Percentiles rank a stretch among this genome's conserved stretches.
Evolutionary conservation across 1,140 invertebrate genomes (phyloP).

Genomic region (Sesamia nonagrioides): DNA sequence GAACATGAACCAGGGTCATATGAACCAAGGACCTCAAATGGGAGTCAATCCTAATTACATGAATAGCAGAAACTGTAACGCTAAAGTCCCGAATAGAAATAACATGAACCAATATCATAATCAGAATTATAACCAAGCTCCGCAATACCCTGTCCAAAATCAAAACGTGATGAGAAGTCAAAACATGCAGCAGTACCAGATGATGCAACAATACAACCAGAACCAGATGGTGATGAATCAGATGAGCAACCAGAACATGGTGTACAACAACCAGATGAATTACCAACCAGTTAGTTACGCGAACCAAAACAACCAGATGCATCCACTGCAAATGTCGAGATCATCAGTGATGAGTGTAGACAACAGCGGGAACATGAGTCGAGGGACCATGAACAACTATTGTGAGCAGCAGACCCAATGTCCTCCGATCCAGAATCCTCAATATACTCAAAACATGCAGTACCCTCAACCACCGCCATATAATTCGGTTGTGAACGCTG

Average conservation of each 20-base stretch:
- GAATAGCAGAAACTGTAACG: constrained; percentile 73
- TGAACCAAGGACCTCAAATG: constrained; percentile 66
- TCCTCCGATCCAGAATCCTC: constrained; percentile 62
- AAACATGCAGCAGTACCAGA: constrained; percentile 78
- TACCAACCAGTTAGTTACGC: constrained; percentile 80
- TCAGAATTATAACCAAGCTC: constrained; percentile 72
- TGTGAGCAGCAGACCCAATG: constrained; percentile 69
- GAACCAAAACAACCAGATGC: constrained; percentile 83
- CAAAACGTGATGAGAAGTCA: constrained; percentile 62
- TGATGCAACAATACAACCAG: constrained; percentile 76
- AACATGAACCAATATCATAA: constrained; percentile 76
- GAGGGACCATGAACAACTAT: constrained; percentile 76
- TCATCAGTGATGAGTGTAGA: constrained; percentile 83
- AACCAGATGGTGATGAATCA: constrained; percentile 67
- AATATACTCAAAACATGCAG: constrained; percentile 76
- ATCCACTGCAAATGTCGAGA: constrained; percentile 80
- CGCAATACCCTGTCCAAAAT: constrained; percentile 71
- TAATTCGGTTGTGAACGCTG: constrained; percentile 70
- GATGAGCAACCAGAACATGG: constrained; percentile 63
- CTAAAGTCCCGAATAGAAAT: constrained; percentile 73
- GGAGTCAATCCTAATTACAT: constrained; percentile 61
- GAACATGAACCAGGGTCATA: constrained; percentile 61
- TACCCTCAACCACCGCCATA: constrained; percentile 81
- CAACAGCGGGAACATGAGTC: constrained; percentile 78
- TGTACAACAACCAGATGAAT: constrained; percentile 81